phyloP scores from a whole-genome alignment of 2,113 vertebrate species.

The Cheilinus undulatus region DNA sequence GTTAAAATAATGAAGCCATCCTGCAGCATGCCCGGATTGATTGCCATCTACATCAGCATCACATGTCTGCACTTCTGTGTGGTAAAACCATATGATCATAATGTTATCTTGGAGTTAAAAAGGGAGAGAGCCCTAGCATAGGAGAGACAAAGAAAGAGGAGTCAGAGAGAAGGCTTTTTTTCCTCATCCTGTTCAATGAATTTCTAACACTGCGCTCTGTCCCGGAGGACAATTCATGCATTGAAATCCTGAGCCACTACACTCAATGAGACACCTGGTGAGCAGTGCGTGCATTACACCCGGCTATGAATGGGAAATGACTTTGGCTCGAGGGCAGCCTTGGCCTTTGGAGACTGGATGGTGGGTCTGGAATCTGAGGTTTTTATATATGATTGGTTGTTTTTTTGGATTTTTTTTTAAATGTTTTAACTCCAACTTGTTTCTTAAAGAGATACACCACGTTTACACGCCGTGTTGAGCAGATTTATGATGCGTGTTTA shows the following conservation, averaged over 20 bases:
- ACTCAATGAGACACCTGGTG: conserved; percentile 75
- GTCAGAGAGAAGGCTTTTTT: conserved; percentile 39
- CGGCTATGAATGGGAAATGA: conserved; percentile 36
- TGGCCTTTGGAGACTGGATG: conserved; percentile 27
- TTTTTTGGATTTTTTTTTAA: neutral
- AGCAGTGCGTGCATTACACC: conserved; percentile 65
- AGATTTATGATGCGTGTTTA: neutral
- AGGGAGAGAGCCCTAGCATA: neutral
- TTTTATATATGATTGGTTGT: neutral
- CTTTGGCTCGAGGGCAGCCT: conserved; percentile 24
- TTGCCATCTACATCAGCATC: neutral
- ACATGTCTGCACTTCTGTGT: neutral
- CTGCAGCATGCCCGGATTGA: neutral
- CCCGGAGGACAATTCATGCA: conserved; percentile 65
- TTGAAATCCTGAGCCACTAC: conserved; percentile 54
- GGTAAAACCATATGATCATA: neutral
- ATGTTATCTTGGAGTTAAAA: conserved; percentile 12
- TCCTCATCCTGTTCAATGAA: conserved; percentile 51
- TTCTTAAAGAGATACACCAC: conserved; percentile 2
- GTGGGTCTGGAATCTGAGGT: conserved; percentile 36
- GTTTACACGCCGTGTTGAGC: neutral
- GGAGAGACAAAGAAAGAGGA: conserved; percentile 40
- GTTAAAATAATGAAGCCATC: neutral
- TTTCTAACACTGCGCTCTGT: conserved; percentile 57
- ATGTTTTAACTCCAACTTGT: neutral